A percentile compares a stretch with the other conserved stretches of the same genome.
phyloP scores from a whole-genome alignment of 2,797 vertebrate genomes.

The Sparus aurata region DNA sequence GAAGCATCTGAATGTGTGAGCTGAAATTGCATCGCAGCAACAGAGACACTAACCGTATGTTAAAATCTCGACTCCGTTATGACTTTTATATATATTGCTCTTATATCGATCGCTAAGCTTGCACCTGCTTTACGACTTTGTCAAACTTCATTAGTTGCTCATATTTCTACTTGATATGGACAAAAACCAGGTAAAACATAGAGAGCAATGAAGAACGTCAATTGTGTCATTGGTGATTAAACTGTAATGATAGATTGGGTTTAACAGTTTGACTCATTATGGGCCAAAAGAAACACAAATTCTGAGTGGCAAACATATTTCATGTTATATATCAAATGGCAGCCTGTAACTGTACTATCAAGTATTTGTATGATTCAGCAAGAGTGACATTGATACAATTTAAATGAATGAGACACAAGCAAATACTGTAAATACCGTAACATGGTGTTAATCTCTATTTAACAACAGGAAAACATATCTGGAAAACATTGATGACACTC shows the following conservation, averaged over 20 bases:
- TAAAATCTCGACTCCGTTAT: not conserved
- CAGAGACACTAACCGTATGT: not conserved
- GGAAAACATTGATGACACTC: too few species aligned
- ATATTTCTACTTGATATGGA: not conserved
- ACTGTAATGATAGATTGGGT: not conserved
- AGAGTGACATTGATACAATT: not conserved
- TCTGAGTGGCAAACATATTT: too few species aligned
- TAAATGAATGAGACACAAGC: not conserved
- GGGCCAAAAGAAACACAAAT: too few species aligned
- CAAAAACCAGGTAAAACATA: not conserved
- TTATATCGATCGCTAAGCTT: not conserved
- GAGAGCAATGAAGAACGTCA: not conserved
- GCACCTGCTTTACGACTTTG: not conserved
- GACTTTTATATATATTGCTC: not conserved
- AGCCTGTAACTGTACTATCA: not conserved
- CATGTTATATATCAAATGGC: not conserved
- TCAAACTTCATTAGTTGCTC: not conserved
- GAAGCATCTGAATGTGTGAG: constrained; percentile 28
- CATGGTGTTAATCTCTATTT: too few species aligned
- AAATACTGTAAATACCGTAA: not conserved
- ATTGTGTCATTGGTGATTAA: not conserved
- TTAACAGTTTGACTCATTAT: too few species aligned
- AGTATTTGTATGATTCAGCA: not conserved
- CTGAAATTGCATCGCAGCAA: not conserved
- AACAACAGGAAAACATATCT: too few species aligned